Conservation (phyloP, 2,113 vertebrate genomes). For the Hydrochoerus hydrochaeris region DNA sequence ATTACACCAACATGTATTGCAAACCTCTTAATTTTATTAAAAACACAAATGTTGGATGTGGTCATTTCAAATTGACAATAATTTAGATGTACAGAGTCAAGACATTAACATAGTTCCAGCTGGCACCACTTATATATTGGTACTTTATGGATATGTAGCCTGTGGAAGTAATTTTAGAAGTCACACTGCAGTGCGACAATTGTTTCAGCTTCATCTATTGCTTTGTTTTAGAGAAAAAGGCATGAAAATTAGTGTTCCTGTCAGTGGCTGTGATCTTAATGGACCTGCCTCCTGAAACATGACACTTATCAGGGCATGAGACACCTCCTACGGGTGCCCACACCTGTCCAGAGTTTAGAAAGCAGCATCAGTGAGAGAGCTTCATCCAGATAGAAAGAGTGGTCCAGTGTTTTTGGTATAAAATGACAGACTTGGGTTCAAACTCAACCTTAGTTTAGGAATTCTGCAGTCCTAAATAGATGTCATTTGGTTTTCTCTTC, state of each 20-base stretch:
- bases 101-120: background rate
- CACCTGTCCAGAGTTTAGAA: background rate
- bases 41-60: background rate
- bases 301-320: background rate
- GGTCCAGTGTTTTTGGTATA: background rate
- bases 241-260: background rate
- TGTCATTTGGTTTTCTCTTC: background rate
- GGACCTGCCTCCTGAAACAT: background rate
- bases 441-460: background rate
- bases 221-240: background rate
- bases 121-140: background rate
- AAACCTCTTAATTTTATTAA: background rate
- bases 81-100: background rate
- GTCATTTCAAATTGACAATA: background rate
- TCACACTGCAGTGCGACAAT: background rate
- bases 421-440: background rate
- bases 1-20: background rate
- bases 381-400: background rate
- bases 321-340: background rate
- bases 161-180: constrained; percentile 55
- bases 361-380: fast-evolving
- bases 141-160: background rate
- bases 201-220: background rate
- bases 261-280: background rate
- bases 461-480: background rate